These are phyloP conservation scores for Nymphalis c-album DNA, from an alignment of 2,888 invertebrate genomes.

Conservation along the genomic window DNA sequence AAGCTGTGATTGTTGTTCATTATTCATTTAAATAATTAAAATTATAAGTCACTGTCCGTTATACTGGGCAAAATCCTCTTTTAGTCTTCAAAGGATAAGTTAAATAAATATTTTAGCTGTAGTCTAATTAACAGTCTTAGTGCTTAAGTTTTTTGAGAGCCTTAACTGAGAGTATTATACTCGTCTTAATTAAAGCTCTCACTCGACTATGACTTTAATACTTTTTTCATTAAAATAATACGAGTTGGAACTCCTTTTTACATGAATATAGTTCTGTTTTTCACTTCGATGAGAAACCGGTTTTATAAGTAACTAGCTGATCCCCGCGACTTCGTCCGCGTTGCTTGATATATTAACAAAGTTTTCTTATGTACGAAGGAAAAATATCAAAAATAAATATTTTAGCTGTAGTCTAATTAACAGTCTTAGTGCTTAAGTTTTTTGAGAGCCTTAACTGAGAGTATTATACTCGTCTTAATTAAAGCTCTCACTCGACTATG, in stretches of 20 bases:
- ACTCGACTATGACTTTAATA: neutral
- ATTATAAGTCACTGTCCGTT: neutral
- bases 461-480: too few species aligned
- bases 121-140: slow-evolving; percentile 22
- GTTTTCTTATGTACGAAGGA: too few species aligned
- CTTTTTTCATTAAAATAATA: too few species aligned
- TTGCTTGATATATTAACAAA: too few species aligned
- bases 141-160: slow-evolving; percentile 27
- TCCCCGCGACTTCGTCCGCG: too few species aligned
- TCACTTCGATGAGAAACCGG: too few species aligned
- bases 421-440: slow-evolving; percentile 23
- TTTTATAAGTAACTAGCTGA: too few species aligned
- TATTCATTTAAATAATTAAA: too few species aligned
- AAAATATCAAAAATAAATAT: slow-evolving; percentile 8
- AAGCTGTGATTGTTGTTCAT: too few species aligned
- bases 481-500: neutral
- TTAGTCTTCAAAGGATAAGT: neutral
- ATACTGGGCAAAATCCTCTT: neutral
- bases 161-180: neutral
- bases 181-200: too few species aligned
- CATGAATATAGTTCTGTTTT: too few species aligned
- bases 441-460: slow-evolving; percentile 18
- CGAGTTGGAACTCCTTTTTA: too few species aligned
- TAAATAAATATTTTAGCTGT: slow-evolving; percentile 10
- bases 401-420: slow-evolving; percentile 21